phyloP scores from a whole-genome alignment of 2,797 vertebrate species.

The Sebastiscus albofasciatus region DNA sequence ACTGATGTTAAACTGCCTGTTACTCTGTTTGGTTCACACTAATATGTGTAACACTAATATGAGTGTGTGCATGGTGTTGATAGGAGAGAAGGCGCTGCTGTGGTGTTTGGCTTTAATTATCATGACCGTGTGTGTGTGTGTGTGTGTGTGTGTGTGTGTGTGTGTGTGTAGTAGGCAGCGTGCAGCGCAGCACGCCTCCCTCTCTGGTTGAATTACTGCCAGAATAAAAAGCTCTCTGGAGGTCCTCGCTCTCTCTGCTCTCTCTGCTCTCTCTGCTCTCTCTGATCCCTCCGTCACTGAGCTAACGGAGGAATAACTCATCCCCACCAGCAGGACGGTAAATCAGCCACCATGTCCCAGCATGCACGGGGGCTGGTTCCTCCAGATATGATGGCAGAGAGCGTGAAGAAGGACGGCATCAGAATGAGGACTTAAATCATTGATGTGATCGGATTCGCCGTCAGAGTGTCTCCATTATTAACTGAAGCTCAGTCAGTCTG shows the following conservation, averaged over 20 bases:
- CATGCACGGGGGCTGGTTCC: conserved; percentile 32
- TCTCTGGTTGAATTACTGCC: conserved; percentile 54
- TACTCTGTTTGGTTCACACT: background rate
- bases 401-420: conserved; percentile 10
- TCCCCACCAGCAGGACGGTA: conserved; percentile 37
- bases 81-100: conserved; percentile 64
- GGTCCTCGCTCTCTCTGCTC: conserved; percentile 34
- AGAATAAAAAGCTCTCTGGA: conserved; percentile 52
- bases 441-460: conserved; percentile 3
- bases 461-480: background rate
- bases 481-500: background rate
- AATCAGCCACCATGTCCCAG: conserved; percentile 57
- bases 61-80: background rate
- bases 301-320: conserved; percentile 65
- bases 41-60: background rate
- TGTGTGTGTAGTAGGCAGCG: background rate
- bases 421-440: conserved; percentile 40
- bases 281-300: conserved; percentile 45
- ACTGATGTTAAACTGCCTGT: background rate
- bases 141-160: conserved; percentile 8
- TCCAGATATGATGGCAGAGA: conserved; percentile 32
- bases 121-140: conserved; percentile 35
- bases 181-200: conserved; percentile 18
- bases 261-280: conserved; percentile 24
- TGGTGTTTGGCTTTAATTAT: conserved; percentile 62